Evolutionary conservation across 2,113 vertebrate genomes (phyloP).

Genomic region (Melanerpes formicivorus): DNA sequence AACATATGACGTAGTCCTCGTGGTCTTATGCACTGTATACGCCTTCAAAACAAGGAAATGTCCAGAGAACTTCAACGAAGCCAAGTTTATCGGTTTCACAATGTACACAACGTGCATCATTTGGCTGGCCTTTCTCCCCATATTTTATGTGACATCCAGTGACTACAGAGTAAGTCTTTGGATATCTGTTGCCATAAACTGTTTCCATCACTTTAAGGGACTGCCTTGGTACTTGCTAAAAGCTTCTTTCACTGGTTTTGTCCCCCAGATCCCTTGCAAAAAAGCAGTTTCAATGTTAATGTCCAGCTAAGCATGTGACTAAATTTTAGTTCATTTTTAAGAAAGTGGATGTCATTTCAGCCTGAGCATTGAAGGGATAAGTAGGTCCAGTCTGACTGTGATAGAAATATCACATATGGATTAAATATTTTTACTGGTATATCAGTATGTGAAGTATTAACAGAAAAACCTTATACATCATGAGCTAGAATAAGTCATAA

Average conservation of each 20-base stretch:
- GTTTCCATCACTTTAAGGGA: not conserved
- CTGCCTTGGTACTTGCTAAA: not conserved
- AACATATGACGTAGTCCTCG: slow-evolving; percentile 94
- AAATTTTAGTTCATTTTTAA: not conserved
- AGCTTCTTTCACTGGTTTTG: not conserved
- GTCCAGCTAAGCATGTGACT: not conserved
- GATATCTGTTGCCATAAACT: slow-evolving; percentile 7
- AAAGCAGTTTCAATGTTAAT: not conserved
- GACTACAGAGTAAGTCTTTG: slow-evolving; percentile 95
- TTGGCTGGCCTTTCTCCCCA: slow-evolving; percentile 98
- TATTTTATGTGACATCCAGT: slow-evolving; percentile 99
- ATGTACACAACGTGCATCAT: slow-evolving; percentile 99
- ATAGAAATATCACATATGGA: not conserved
- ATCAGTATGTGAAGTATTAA: not conserved
- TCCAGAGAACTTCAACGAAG: slow-evolving; percentile 99
- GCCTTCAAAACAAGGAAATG: slow-evolving; percentile 99
- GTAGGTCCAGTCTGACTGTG: not conserved
- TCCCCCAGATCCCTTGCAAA: not conserved
- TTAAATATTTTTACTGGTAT: not conserved
- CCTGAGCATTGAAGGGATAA: not conserved
- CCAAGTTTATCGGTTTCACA: slow-evolving; percentile 99
- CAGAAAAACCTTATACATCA: not conserved
- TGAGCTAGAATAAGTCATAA: not conserved
- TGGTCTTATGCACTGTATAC: slow-evolving; percentile 97
- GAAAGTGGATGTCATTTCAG: not conserved